phyloP scores from a whole-genome alignment of 2,113 vertebrate species.

The Neomonachus schauinslandi region DNA sequence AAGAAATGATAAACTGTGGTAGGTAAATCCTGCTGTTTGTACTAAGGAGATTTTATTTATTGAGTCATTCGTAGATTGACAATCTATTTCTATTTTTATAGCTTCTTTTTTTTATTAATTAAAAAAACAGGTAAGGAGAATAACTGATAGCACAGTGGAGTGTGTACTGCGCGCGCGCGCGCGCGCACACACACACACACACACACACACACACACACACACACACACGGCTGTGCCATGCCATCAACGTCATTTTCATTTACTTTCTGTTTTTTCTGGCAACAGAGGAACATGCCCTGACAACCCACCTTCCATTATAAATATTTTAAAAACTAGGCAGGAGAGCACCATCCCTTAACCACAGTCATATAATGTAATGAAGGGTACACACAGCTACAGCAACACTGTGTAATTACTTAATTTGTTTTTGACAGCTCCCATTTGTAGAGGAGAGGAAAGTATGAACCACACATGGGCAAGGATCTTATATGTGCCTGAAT shows the following conservation, averaged over 20 bases:
- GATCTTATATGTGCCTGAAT: conserved; percentile 70
- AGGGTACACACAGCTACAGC: conserved; percentile 86
- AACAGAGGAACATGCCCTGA: conserved; percentile 76
- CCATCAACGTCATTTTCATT: conserved; percentile 70
- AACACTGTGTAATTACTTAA: conserved; percentile 87
- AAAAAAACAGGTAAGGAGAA: background rate
- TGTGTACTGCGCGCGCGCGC: too few relatives aligned
- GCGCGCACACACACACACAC: too few relatives aligned
- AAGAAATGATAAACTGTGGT: background rate
- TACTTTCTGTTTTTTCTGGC: conserved; percentile 84
- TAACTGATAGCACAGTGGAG: background rate
- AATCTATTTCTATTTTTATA: background rate
- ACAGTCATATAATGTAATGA: conserved; percentile 79
- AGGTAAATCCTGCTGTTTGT: background rate
- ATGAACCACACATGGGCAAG: conserved; percentile 77
- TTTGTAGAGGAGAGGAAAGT: conserved; percentile 82
- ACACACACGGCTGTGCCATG: background rate
- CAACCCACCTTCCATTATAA: conserved; percentile 85
- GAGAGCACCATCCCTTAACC: conserved; percentile 80
- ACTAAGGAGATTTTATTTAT: conserved; percentile 6
- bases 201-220: background rate
- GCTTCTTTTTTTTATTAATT: background rate
- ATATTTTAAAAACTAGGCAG: conserved; percentile 83
- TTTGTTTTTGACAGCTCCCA: conserved; percentile 87
- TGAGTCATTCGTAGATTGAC: background rate